A percentile compares a stretch with the other conserved stretches of the same genome.
Evolutionary conservation across 1,140 invertebrate species (phyloP).

Genomic region (Lordiphosa stackelbergi): DNA sequence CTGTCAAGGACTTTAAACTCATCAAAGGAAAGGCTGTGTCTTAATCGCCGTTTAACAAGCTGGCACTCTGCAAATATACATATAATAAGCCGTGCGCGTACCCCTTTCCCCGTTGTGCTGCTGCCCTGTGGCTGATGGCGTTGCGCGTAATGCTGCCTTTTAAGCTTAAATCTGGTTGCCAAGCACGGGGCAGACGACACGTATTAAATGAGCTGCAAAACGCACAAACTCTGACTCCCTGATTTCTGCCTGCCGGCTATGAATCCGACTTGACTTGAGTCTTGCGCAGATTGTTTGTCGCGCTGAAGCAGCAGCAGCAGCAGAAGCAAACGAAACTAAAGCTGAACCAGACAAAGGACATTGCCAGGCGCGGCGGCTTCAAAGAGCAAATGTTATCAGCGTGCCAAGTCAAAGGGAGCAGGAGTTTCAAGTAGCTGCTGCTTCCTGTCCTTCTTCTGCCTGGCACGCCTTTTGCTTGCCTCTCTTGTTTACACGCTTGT

Average conservation of each 20-base stretch:
- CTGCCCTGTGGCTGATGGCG: constrained; percentile 58
- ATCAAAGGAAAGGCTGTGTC: constrained; percentile 51
- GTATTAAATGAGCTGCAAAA: constrained; percentile 71
- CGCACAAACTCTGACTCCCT: constrained; percentile 19
- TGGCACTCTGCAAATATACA: constrained; percentile 3
- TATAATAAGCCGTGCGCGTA: constrained; percentile 32
- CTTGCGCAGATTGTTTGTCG: constrained; percentile 68
- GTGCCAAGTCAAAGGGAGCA: constrained; percentile 43
- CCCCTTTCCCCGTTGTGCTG: constrained; percentile 15
- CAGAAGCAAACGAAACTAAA: too few relatives aligned
- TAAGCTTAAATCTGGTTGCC: constrained; percentile 71
- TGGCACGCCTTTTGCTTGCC: constrained; percentile 9
- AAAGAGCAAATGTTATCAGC: constrained; percentile 50
- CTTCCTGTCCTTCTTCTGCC: constrained; percentile 9
- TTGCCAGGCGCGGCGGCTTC: constrained; percentile 32
- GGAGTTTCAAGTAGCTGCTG: constrained; percentile 54
- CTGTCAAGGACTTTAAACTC: constrained; percentile 65
- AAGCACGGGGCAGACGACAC: constrained; percentile 69
- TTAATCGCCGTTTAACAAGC: constrained; percentile 70
- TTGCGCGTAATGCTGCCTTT: constrained; percentile 63
- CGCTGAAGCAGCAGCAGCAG: constrained; percentile 26
- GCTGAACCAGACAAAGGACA: constrained; percentile 21
- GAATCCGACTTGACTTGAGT: constrained; percentile 36
- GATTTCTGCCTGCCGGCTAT: constrained; percentile 24
- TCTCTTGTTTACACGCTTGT: constrained; percentile 70